phyloP scores from a whole-genome alignment of 2,113 vertebrate genomes.

The Corythaixoides concolor region DNA sequence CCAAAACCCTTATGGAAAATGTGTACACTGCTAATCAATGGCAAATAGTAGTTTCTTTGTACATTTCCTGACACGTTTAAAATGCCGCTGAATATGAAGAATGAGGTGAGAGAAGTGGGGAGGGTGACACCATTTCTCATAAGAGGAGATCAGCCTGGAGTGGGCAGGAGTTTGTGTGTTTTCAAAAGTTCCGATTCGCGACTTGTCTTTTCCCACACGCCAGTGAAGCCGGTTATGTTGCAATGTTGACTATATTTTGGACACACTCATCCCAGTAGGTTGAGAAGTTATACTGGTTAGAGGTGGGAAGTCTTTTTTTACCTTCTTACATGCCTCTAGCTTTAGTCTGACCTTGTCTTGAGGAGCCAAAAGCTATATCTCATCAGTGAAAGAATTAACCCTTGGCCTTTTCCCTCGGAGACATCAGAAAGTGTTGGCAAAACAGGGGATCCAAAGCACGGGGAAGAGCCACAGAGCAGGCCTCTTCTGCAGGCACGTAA shows the following conservation, averaged over 20 bases:
- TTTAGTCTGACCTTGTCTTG: background rate
- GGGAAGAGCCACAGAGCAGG: background rate
- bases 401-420: background rate
- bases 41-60: background rate
- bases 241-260: background rate
- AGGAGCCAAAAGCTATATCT: background rate
- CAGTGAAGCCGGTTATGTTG: background rate
- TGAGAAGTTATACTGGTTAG: background rate
- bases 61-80: background rate
- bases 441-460: background rate
- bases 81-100: background rate
- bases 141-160: background rate
- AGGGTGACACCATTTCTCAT: background rate
- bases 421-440: background rate
- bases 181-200: background rate
- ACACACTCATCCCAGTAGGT: background rate
- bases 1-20: constrained; percentile 12
- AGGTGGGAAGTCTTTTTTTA: background rate
- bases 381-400: constrained; percentile 33
- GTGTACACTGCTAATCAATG: constrained; percentile 37
- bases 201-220: rapidly evolving
- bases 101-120: background rate
- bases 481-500: background rate
- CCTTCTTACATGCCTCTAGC: background rate
- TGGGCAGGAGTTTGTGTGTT: background rate